Base-by-base conservation (phyloP, 2,888 invertebrate genomes). In the Platycheirus rosarum region DNA sequence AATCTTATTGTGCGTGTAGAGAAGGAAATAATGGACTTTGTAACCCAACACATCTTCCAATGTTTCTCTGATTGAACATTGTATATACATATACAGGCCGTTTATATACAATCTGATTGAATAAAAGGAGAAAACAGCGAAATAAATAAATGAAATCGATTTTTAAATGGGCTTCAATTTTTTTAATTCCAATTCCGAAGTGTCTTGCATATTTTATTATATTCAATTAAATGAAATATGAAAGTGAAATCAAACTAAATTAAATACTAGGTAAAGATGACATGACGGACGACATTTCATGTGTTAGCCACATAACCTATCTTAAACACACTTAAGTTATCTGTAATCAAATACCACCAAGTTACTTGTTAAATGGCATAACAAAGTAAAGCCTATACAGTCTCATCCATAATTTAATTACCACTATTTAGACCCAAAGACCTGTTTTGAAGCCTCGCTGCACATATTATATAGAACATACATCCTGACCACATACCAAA, bases 401-500 rank as follows among this genome's bases (percentile, higher is more conserved):
- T 57, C 14, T 13, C 44, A 44, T 42, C 42, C 42, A 42, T 6
- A 42, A 42, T 44, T 18, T 37, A n/a, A 2, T 23, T 16, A n/a
- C 9, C 14, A 20, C n/a, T 32, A 14, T 4, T 0, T 3, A 29
- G 1, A 35, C 20, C 11, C 7, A 60, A 44, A 60, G 16, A 60
- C 60, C 57, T 14, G 57, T 57, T 57, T 57, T 57, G 57, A 1
- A 32, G 8, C 29, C 8, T 4, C 6, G n/a, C 9, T 42, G 57
- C 57, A 29, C 60, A 44, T 18, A 8, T 3, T 7, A 14, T 2
- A n/a, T n/a, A 44, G n/a, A 1, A 16, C 42, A 42, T 13, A n/a
- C 23, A 23, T 42, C 16, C 60, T 32, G 60, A 60, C 60, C 60
- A 44, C 60, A 60, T 44, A 14, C 9, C 42, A 60, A 60, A 60